Conservation (phyloP, 2,888 invertebrate species). For the Stenotaenia linearis region DNA sequence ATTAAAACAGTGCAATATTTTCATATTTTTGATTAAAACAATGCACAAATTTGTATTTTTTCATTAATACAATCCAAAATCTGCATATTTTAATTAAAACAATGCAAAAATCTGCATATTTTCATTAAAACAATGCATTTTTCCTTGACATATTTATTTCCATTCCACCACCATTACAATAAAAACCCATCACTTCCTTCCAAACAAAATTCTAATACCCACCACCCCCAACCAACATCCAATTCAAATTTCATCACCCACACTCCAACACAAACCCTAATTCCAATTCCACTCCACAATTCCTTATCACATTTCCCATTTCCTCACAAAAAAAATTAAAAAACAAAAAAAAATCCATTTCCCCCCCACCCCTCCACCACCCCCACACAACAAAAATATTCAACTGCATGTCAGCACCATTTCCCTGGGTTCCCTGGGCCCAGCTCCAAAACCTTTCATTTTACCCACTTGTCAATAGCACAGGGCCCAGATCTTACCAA, state of each 20-base stretch:
- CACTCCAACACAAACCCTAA: background rate
- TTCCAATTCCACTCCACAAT: background rate
- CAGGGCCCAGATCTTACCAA: background rate
- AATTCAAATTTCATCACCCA: background rate
- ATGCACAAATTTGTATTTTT: no score
- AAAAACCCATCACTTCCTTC: no score
- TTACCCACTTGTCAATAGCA: constrained; percentile 21
- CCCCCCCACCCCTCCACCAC: background rate
- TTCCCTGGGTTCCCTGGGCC: background rate
- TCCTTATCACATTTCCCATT: background rate
- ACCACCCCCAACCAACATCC: background rate
- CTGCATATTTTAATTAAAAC: no score
- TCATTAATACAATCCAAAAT: no score
- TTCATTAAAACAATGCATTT: no score
- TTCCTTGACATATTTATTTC: no score
- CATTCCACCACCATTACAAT: no score
- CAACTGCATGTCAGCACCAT: constrained; percentile 7
- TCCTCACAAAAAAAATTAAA: background rate
- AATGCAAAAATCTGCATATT: no score
- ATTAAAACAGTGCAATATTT: no score
- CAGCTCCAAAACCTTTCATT: constrained; percentile 21
- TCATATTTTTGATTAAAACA: no score
- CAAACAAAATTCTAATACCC: no score
- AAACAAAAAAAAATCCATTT: background rate
- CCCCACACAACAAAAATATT: background rate